Base-by-base conservation (phyloP, 2,797 vertebrate genomes). In the Sebastes baramenuke region DNA sequence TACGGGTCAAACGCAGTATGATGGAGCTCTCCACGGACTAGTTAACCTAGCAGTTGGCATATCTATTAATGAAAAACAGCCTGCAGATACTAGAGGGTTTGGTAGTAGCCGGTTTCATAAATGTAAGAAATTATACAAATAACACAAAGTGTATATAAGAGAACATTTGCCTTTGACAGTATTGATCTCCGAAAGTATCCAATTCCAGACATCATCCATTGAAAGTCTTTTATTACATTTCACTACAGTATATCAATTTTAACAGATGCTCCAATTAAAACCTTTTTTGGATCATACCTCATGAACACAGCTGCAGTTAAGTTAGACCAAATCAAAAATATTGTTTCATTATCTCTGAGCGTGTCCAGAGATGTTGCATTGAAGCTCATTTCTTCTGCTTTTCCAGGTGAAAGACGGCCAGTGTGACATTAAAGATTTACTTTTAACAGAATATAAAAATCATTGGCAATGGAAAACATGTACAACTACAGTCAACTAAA, bases 401-500 rank as follows among this genome's bases (percentile, higher is more conserved):
- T 67, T 68, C 20, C 66, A 55, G 34, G 68, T 64, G 27, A 70
- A 36, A 42, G 56, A 65, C 69, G 32, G 18, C 61, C 76, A 61
- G 30, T 25, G 9, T 69, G 79, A 80, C 74, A 59, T 81, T 58
- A 49, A 68, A 66, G 83, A 86, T 80, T 77, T 72, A 84, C 55
- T 80, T 91, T 89, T 86, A 91, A 88, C 79, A 71, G 75, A 84
- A 83, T 87, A 84, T 81, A 93, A 92, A 94, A 91, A 81, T 34
- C 1, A 82, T 62, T 74, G 80, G 72, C 78, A 82, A 87, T 82
- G 78, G 67, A 42, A 87, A 91, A 91, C 88, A 91, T 89, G 70
- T 87, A 94, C 86, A 89, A 67, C 89, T 93, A 93, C 81, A 88
- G 29, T 72, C 29, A 82, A 89, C 88, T 89, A 93, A 91, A 88